Percentiles rank a stretch among this genome's conserved stretches.
These are phyloP conservation scores for Branchipolynoe longqiensis DNA, from an alignment of 2,888 invertebrate species.

Conservation along the genomic window DNA sequence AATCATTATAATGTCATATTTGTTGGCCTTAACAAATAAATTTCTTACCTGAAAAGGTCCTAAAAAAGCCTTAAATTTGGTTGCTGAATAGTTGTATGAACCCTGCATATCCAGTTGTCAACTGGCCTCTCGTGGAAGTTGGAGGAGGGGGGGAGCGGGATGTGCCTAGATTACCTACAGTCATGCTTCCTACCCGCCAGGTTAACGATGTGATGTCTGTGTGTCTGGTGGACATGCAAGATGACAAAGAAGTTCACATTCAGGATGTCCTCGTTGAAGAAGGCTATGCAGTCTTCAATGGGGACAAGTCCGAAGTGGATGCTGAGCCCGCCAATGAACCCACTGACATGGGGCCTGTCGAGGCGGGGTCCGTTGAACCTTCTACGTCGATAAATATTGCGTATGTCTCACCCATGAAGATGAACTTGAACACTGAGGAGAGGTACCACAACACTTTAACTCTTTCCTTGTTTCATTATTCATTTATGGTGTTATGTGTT, in stretches of 20 bases:
- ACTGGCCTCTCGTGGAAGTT: no score
- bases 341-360: not conserved
- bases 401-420: slow-evolving; percentile 43
- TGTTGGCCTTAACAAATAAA: no score
- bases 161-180: no score
- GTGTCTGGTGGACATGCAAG: slow-evolving; percentile 49
- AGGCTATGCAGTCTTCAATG: not conserved
- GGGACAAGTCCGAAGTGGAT: not conserved
- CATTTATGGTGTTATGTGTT: not conserved
- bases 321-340: not conserved
- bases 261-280: slow-evolving; percentile 27
- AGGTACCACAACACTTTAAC: no score
- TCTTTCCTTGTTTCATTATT: not conserved
- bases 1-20: no score
- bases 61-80: no score
- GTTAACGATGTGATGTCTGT: slow-evolving; percentile 37
- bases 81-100: no score
- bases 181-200: slow-evolving; percentile 4
- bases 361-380: not conserved
- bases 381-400: not conserved
- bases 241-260: slow-evolving; percentile 41
- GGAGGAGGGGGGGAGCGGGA: no score
- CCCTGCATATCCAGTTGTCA: no score
- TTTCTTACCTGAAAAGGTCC: no score
- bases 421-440: no score